phyloP scores from a whole-genome alignment of 1,140 invertebrate genomes.

The Zelostemma sp. region DNA sequence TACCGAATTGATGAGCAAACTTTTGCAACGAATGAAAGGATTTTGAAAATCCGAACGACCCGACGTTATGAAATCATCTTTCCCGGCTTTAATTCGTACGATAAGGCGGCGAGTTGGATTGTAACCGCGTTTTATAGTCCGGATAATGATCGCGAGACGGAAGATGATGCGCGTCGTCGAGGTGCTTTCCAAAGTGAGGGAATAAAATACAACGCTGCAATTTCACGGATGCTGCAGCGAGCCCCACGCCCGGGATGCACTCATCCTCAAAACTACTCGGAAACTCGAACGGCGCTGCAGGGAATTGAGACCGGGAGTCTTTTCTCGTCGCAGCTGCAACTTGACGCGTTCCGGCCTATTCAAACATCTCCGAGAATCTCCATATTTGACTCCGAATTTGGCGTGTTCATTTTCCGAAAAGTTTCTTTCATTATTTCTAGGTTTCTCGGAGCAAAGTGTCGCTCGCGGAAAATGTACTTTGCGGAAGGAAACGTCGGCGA shows the following conservation, averaged over 20 bases:
- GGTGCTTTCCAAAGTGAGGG: not conserved
- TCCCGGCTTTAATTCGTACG: not conserved
- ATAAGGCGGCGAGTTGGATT: not conserved
- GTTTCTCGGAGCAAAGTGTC: no score
- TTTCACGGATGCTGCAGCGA: constrained; percentile 22
- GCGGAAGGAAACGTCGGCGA: no score
- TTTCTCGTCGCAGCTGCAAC: no score
- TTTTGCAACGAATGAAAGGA: no score
- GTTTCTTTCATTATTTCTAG: constrained; percentile 6
- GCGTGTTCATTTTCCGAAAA: not conserved
- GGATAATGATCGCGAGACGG: not conserved
- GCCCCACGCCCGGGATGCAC: not conserved
- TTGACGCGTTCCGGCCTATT: no score
- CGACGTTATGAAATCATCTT: not conserved
- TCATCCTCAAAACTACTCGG: constrained; percentile 26
- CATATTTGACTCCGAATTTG: constrained; percentile 22
- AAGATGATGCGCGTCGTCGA: constrained; percentile 4
- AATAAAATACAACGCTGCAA: constrained; percentile 33
- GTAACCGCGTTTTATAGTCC: constrained; percentile 1
- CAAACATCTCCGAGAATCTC: not conserved
- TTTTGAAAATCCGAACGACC: not conserved
- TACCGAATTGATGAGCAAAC: no score
- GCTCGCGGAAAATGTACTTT: no score
- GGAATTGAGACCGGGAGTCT: not conserved
- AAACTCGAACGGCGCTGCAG: constrained; percentile 14